Percentiles rank a stretch among this genome's conserved stretches.
Conservation (phyloP, 2,888 invertebrate species). For the Fragum fragum region DNA sequence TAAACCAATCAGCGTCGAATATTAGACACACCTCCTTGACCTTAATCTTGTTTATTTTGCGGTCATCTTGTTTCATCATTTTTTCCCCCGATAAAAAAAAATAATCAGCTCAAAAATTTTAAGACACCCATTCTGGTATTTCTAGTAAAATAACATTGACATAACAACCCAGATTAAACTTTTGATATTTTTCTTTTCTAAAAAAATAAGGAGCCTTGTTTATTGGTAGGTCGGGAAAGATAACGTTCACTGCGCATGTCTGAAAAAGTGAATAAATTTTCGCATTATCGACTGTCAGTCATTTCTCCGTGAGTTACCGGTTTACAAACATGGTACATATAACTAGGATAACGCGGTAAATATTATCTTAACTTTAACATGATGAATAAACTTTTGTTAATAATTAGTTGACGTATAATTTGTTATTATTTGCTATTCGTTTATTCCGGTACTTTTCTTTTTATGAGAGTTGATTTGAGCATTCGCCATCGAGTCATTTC, state of each 20-base stretch:
- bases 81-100: neutral
- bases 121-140: neutral
- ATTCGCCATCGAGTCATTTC: neutral
- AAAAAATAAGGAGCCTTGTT: neutral
- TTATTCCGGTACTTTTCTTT: no score
- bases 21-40: conserved; percentile 59
- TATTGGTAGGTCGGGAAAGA: neutral
- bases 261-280: neutral
- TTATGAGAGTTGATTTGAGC: neutral
- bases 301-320: conserved; percentile 25
- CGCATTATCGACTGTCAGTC: neutral
- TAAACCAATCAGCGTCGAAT: conserved; percentile 57
- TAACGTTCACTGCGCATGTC: conserved; percentile 17
- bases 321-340: neutral
- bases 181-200: neutral
- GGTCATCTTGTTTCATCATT: conserved; percentile 8
- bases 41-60: conserved; percentile 25
- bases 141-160: no score
- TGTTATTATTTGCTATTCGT: neutral
- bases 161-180: neutral
- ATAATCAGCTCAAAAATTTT: no score
- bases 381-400: no score
- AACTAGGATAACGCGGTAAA: conserved; percentile 13
- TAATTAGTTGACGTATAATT: no score
- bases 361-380: neutral